Percentiles rank a stretch among this genome's conserved stretches.
Evolutionary conservation across 2,888 invertebrate genomes (phyloP).

Genomic region (Oscheius sp.): DNA sequence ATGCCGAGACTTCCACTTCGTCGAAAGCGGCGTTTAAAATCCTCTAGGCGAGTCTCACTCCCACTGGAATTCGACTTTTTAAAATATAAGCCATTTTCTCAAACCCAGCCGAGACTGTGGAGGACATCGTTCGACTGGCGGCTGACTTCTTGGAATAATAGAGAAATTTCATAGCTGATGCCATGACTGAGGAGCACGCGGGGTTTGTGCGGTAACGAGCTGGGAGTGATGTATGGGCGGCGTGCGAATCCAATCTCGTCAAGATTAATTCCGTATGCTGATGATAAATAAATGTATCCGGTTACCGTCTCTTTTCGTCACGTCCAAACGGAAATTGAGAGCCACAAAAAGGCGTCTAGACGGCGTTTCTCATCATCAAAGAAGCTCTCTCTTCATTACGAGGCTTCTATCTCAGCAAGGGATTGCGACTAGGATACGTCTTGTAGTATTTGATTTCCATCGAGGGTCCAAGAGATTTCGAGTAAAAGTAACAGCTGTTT

Average conservation of each 20-base stretch:
- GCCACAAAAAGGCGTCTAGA: too few relatives aligned
- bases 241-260: slow-evolving; percentile 15
- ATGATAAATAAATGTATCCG: slow-evolving; percentile 17
- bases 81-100: neutral
- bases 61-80: neutral
- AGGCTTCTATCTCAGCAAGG: too few relatives aligned
- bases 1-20: slow-evolving; percentile 69
- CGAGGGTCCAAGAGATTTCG: too few relatives aligned
- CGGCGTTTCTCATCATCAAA: too few relatives aligned
- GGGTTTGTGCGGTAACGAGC: neutral
- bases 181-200: slow-evolving; percentile 50
- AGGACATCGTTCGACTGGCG: slow-evolving; percentile 46
- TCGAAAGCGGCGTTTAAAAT: slow-evolving; percentile 68
- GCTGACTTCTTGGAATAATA: slow-evolving; percentile 63
- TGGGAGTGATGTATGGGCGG: neutral
- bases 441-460: too few relatives aligned
- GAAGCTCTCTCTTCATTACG: too few relatives aligned
- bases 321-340: too few relatives aligned
- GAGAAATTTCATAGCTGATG: slow-evolving; percentile 66
- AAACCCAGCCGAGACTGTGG: slow-evolving; percentile 41
- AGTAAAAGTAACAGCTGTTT: too few relatives aligned
- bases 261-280: slow-evolving; percentile 18
- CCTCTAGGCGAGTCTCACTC: slow-evolving; percentile 54
- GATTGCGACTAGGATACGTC: too few relatives aligned
- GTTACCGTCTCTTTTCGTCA: slow-evolving; percentile 11